These are phyloP conservation scores for Coregonus suidteri DNA, from an alignment of 2,797 vertebrate species.

Conservation along the genomic window DNA sequence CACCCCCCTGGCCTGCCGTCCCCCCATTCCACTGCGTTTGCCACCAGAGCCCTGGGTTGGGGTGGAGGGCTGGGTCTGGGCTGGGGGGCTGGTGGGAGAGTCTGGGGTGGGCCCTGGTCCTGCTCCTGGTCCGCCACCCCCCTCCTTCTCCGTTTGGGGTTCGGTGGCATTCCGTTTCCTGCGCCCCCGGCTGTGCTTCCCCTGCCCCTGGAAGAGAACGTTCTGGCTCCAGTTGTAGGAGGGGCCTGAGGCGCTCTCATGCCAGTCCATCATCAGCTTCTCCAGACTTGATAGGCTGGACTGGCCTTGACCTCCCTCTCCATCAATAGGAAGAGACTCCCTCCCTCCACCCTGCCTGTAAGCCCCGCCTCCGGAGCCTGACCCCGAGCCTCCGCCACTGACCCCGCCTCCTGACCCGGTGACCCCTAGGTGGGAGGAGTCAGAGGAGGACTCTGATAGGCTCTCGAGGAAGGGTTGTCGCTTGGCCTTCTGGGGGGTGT, in stretches of 20 bases:
- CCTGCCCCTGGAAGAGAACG: slow-evolving; percentile 92
- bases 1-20: slow-evolving; percentile 79
- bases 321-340: slow-evolving; percentile 57
- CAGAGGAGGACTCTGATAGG: slow-evolving; percentile 94
- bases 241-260: slow-evolving; percentile 90
- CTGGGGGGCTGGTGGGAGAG: slow-evolving; percentile 83
- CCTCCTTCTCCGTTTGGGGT: slow-evolving; percentile 72
- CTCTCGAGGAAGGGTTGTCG: slow-evolving; percentile 89
- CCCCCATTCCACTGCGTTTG: slow-evolving; percentile 61
- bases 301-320: slow-evolving; percentile 73
- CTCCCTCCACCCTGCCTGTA: slow-evolving; percentile 61
- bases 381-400: slow-evolving; percentile 36
- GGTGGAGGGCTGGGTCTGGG: slow-evolving; percentile 80
- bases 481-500: slow-evolving; percentile 97
- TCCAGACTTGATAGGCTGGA: slow-evolving; percentile 97
- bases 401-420: slow-evolving; percentile 54
- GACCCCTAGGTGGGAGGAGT: slow-evolving; percentile 89
- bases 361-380: slow-evolving; percentile 70
- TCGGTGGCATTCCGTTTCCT: slow-evolving; percentile 88
- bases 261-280: slow-evolving; percentile 99
- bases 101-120: slow-evolving; percentile 62
- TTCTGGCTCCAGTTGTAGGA: slow-evolving; percentile 99
- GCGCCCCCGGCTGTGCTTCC: slow-evolving; percentile 91
- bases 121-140: slow-evolving; percentile 74
- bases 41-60: slow-evolving; percentile 79